Evolutionary conservation across 2,888 invertebrate genomes (phyloP).

Genomic region (Perizoma flavofasciatum): DNA sequence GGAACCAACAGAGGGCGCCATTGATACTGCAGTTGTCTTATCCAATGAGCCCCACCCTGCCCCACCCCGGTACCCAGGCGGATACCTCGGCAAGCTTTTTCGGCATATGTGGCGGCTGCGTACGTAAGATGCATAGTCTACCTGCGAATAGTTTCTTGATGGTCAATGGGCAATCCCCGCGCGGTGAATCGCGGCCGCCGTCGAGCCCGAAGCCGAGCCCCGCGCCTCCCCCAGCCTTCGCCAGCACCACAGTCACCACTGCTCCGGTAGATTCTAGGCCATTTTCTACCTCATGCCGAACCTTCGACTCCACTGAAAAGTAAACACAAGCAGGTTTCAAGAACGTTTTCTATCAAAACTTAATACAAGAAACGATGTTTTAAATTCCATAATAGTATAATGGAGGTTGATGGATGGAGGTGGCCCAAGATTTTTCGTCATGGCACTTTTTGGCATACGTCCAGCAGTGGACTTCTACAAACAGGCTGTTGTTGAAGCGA

Average conservation of each 20-base stretch:
- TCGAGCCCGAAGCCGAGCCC: conserved; percentile 97
- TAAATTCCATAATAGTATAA: background rate
- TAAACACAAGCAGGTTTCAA: background rate
- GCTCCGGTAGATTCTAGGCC: conserved; percentile 46
- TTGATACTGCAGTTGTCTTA: conserved; percentile 18
- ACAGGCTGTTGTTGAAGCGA: too few species aligned
- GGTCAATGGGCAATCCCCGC: conserved; percentile 94
- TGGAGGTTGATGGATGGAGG: background rate
- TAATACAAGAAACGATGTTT: too few species aligned
- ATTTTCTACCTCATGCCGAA: conserved; percentile 48
- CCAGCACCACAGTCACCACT: conserved; percentile 73
- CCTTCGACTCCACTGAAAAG: conserved; percentile 74
- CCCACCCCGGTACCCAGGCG: conserved; percentile 6
- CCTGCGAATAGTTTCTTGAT: conserved; percentile 98
- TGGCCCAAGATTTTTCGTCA: too few species aligned
- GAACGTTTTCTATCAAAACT: too few species aligned
- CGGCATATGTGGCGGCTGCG: too few species aligned
- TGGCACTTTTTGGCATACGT: too few species aligned
- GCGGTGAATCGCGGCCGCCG: conserved; percentile 95
- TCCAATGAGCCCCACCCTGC: background rate
- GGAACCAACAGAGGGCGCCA: conserved; percentile 19
- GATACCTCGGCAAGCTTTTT: background rate
- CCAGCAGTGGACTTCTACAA: too few species aligned
- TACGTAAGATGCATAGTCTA: conserved; percentile 54
- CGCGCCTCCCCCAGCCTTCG: conserved; percentile 87